Base-by-base conservation (phyloP, 30 jellyfish, hydroid and myxozoan genomes). In the Phacellophora camtschatica region DNA sequence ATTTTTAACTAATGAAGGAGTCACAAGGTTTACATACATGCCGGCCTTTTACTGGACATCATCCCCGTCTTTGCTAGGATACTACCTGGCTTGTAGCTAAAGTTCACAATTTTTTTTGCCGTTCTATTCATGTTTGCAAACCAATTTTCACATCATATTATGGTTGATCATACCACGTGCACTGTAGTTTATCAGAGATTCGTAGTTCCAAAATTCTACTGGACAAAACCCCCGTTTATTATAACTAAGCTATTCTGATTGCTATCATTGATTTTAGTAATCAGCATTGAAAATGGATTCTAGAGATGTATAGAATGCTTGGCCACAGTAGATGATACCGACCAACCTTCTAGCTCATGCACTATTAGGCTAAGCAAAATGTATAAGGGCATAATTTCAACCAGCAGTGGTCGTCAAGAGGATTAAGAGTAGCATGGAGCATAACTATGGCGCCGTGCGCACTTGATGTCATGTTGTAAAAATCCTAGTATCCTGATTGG, bases 21-120 rank as follows among this genome's bases (percentile, higher is more conserved):
- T 62, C 55, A 27, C 55, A 27, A 12, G 56, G 76, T 62, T 62
- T 62, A 62, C 62, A 62, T 62, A 62, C 55, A 24, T 15, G 76
- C 54, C 76, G 20, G 8, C 76, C 13, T 62, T 53, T 62, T 62
- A 27, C 61, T 62, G 63, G 9, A 62, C 55, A 24, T 54, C 20
- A 54, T 22, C 76, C 76, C 76, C 56, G 76, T 62, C 76, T 27
- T 62, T 62, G 54, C 76, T 62, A 62, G 55, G 76, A 27, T 24
- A 29, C 10, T 62, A 62, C 62, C 76, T 62, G 55, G 22, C 55
- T 62, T 62, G 63, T 27, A 23, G 76, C 62, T 24, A 25, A 62
- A 32, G 27, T 27, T 62, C 55, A 13, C 18, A n/a, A 62, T 62
- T 27, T 62, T 62, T 6, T 29, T 32, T 62, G 76, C 18, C 70